phyloP scores from a whole-genome alignment of 2,888 invertebrate species.

The Xestia ashworthii region DNA sequence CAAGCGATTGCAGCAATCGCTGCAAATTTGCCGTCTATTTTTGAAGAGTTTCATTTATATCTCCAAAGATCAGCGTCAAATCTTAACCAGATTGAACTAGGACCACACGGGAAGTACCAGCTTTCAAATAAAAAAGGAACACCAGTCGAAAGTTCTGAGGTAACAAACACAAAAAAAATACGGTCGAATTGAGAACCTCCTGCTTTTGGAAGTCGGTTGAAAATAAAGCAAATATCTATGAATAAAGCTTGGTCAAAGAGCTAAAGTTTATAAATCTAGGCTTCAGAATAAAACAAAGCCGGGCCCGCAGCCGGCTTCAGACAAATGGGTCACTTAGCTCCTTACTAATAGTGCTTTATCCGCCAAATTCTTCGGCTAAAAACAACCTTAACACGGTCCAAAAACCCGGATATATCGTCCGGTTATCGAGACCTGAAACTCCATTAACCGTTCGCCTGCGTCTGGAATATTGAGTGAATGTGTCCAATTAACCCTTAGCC shows the following conservation, averaged over 20 bases:
- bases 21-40: too few relatives aligned
- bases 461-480: constrained; percentile 72
- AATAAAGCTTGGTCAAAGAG: background rate
- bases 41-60: too few relatives aligned
- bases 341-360: constrained; percentile 18
- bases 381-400: constrained; percentile 34
- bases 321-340: background rate
- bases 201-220: too few relatives aligned
- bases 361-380: constrained; percentile 17
- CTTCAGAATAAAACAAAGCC: background rate
- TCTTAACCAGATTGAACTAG: too few relatives aligned
- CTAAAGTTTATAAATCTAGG: background rate
- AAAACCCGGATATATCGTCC: constrained; percentile 59
- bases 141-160: too few relatives aligned
- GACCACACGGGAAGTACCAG: too few relatives aligned
- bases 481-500: constrained; percentile 70
- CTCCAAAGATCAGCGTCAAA: too few relatives aligned
- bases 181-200: too few relatives aligned
- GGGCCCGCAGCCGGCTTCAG: background rate
- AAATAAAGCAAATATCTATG: too few relatives aligned
- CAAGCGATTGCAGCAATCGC: too few relatives aligned
- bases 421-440: constrained; percentile 61
- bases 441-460: constrained; percentile 60
- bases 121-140: too few relatives aligned
- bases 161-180: too few relatives aligned